These are phyloP conservation scores for Drosophila emarginata DNA, from an alignment of 2,888 invertebrate genomes.

Conservation along the genomic window DNA sequence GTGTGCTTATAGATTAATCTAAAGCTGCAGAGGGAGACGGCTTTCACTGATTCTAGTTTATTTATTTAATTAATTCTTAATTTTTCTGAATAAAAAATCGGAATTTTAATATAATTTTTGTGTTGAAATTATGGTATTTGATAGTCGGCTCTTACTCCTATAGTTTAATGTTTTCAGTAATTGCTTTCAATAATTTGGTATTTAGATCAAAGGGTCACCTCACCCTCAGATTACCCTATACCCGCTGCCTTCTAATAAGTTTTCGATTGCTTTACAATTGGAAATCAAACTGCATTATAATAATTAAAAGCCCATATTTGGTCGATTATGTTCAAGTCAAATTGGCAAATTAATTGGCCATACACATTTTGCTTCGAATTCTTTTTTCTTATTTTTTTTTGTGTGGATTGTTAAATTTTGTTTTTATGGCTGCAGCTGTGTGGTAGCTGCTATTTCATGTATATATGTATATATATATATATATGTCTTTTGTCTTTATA, in stretches of 20 bases:
- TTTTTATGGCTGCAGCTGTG: slow-evolving; percentile 20
- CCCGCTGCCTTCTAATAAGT: slow-evolving; percentile 33
- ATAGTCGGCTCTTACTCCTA: background rate
- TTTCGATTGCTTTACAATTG: slow-evolving; percentile 57
- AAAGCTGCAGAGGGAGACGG: no score
- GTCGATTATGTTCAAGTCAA: slow-evolving; percentile 58
- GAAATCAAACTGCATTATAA: slow-evolving; percentile 40
- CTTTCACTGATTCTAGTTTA: no score
- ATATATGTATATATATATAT: slow-evolving; percentile 20
- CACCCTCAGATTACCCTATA: slow-evolving; percentile 12
- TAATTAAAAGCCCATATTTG: slow-evolving; percentile 75
- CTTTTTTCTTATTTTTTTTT: slow-evolving; percentile 3
- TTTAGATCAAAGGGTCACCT: background rate
- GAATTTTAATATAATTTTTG: no score
- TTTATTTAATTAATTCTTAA: no score
- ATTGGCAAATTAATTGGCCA: slow-evolving; percentile 72
- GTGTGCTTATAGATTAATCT: no score
- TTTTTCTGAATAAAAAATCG: no score
- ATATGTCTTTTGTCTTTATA: slow-evolving; percentile 26
- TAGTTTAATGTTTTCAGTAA: background rate
- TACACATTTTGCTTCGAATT: slow-evolving; percentile 50
- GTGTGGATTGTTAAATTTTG: no score
- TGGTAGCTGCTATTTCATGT: slow-evolving; percentile 24
- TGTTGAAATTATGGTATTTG: background rate
- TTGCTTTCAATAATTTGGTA: slow-evolving; percentile 5